phyloP scores from a whole-genome alignment of 2,888 invertebrate species.

The Halictus quadricinctus region DNA sequence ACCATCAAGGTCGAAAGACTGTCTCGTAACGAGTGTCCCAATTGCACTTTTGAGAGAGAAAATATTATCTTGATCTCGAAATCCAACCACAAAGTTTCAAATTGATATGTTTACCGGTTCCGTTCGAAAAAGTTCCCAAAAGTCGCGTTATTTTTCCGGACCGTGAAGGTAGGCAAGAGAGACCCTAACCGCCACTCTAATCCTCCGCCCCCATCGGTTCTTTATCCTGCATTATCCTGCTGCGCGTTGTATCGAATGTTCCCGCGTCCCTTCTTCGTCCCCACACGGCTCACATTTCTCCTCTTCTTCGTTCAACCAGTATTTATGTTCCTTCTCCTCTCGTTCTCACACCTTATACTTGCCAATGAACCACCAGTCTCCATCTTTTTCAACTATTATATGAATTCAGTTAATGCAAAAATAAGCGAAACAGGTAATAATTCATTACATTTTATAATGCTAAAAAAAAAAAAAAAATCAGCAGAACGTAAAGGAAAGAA shows the following conservation, averaged over 20 bases:
- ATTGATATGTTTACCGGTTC: background rate
- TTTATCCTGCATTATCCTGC: constrained; percentile 2
- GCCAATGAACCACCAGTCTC: background rate
- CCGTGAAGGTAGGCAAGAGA: background rate
- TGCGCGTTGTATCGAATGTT: constrained; percentile 10
- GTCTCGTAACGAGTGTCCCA: background rate
- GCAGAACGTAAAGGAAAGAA: background rate
- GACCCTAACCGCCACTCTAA: constrained; percentile 5
- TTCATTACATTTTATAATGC: too few species aligned
- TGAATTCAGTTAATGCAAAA: background rate
- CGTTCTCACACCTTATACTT: background rate
- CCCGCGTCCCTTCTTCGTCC: background rate
- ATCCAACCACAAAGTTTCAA: background rate
- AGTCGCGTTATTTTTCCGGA: background rate
- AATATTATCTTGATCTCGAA: background rate
- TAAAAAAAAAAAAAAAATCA: too few species aligned
- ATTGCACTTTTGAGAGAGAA: background rate
- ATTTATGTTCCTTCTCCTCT: background rate
- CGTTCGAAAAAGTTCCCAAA: background rate
- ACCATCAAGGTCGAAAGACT: background rate
- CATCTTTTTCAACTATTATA: background rate
- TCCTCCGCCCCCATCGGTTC: constrained; percentile 11
- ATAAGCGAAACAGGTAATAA: too few species aligned
- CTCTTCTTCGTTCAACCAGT: constrained; percentile 7
- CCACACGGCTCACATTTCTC: constrained; percentile 10